Base-by-base conservation (phyloP, 2,797 vertebrate genomes). In the Chelon labrosus region DNA sequence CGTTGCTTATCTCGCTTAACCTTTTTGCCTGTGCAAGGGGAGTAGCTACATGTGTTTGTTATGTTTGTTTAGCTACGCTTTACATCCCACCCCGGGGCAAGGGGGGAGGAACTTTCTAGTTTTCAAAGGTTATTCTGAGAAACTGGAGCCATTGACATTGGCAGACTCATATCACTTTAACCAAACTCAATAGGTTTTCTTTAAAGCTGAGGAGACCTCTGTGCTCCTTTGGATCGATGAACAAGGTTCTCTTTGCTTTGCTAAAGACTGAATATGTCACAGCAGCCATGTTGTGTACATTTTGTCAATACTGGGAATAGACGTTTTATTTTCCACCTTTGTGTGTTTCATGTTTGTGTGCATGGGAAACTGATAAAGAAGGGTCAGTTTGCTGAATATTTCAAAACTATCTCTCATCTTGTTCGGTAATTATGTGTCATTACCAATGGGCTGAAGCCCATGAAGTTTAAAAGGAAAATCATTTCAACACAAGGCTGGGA, bases 111-210 rank as follows among this genome's bases (percentile, higher is more conserved):
- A 35, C 79, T 81, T 46, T 20, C 42, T 17, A 12, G 47, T 77
- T 80, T 79, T 65, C 39, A 63, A 31, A 73, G 69, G 78, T 62
- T 83, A 60, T 79, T 90, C 80, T 60, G 47, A 72, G 85, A 89
- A 88, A 70, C 37, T 1, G 59, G 35, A 50, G 37, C 50, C 57
- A 71, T 14, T 79, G 79, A 82, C 47, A 49, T 63, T 69, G 46
- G 31, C 60, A 57, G 47, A 62, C 52, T 63, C 59, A 53, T 68
- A 49, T 77, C 69, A 66, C 47, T 79, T 75, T 60, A 73, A 10
- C n/a, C 38, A 83, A 77, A 81, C 67, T 80, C 70, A 80, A 83
- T 80, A 83, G 59, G 63, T 59, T 86, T 60, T 83, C 69, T 80
- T 83, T 77, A 76, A 65, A 60, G 76, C 56, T 37, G 64, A 76